phyloP scores from a whole-genome alignment of 1,140 invertebrate genomes.

The Tyrophagus putrescentiae region DNA sequence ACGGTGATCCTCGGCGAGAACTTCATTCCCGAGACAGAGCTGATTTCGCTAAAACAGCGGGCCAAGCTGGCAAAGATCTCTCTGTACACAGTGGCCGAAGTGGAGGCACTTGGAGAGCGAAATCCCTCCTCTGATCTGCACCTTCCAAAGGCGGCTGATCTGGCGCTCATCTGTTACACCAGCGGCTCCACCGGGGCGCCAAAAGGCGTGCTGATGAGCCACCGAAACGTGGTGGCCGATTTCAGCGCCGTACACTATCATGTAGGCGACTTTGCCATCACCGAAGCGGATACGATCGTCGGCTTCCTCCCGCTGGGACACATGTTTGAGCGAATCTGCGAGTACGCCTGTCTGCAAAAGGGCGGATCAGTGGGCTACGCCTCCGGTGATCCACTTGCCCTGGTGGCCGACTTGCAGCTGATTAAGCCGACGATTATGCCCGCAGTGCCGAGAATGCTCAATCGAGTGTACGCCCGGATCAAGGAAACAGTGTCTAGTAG shows the following conservation, averaged over 20 bases:
- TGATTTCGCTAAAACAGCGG: too few species aligned
- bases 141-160: too few species aligned
- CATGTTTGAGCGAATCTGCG: conserved; percentile 73
- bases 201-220: conserved; percentile 54
- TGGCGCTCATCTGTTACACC: conserved; percentile 89
- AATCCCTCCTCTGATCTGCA: too few species aligned
- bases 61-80: too few species aligned
- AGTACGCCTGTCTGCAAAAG: conserved; percentile 41
- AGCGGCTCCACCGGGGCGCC: conserved; percentile 82
- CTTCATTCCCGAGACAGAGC: conserved; percentile 63
- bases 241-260: conserved; percentile 71
- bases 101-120: too few species aligned
- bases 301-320: conserved; percentile 93
- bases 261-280: conserved; percentile 38
- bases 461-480: conserved; percentile 74
- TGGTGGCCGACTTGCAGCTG: conserved; percentile 83
- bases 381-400: conserved; percentile 69
- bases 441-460: conserved; percentile 78
- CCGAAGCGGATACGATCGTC: conserved; percentile 62
- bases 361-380: conserved; percentile 94
- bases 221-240: conserved; percentile 76
- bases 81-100: too few species aligned
- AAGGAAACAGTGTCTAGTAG: conserved; percentile 48
- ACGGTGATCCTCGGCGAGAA: conserved; percentile 42
- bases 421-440: conserved; percentile 52